These are phyloP conservation scores for Harpalus rufipes DNA, from an alignment of 2,888 invertebrate species.

Conservation along the genomic window DNA sequence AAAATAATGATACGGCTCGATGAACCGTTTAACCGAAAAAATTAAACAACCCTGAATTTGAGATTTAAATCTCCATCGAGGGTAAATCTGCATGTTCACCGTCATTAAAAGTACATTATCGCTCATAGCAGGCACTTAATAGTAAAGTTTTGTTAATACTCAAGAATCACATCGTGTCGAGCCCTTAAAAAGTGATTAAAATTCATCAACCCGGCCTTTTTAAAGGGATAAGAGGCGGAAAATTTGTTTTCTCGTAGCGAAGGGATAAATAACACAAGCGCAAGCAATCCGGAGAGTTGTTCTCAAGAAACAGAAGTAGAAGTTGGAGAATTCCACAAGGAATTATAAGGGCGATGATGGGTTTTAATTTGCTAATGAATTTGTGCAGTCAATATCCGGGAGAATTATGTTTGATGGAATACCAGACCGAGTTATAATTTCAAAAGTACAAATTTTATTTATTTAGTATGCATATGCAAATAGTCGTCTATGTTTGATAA, in stretches of 20 bases:
- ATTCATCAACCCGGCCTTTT: conserved; percentile 60
- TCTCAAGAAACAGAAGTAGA: conserved; percentile 15
- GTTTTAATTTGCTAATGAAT: conserved; percentile 18
- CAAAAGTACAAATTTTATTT: too few species aligned
- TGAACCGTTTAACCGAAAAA: conserved; percentile 22
- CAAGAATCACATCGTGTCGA: conserved; percentile 49
- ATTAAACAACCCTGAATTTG: conserved; percentile 23
- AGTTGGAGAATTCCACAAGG: conserved; percentile 12
- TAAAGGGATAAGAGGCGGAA: conserved; percentile 62
- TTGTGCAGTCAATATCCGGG: not conserved
- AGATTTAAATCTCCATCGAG: conserved; percentile 28
- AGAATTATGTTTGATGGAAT: not conserved
- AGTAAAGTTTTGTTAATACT: conserved; percentile 63
- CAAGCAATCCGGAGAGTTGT: conserved; percentile 15
- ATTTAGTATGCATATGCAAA: too few species aligned
- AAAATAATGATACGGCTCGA: conserved; percentile 21
- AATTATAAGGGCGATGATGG: conserved; percentile 15
- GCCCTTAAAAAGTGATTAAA: conserved; percentile 65
- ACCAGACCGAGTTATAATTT: not conserved
- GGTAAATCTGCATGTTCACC: conserved; percentile 57
- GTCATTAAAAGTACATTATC: conserved; percentile 72
- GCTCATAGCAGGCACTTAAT: conserved; percentile 71
- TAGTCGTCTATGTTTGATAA: too few species aligned
- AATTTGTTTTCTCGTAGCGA: conserved; percentile 58
- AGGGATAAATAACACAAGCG: conserved; percentile 55